Conservation (phyloP, 2,888 invertebrate species). For the Galerucella pusilla region DNA sequence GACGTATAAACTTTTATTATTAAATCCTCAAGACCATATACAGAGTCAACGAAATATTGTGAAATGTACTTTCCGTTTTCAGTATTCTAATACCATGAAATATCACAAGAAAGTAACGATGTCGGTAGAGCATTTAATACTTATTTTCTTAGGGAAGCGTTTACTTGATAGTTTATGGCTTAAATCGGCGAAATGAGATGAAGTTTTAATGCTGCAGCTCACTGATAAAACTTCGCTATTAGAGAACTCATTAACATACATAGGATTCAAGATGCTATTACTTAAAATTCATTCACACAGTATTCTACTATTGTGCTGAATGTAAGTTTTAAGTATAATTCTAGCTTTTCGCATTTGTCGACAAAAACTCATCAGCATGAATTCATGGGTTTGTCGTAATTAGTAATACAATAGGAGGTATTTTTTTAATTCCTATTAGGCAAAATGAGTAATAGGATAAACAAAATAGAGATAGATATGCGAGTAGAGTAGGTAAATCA, state of each 20-base stretch:
- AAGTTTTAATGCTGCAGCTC: constrained; percentile 45
- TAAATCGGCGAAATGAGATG: constrained; percentile 39
- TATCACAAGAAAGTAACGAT: not conserved
- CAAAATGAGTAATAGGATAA: too few species aligned
- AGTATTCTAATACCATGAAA: constrained; percentile 3
- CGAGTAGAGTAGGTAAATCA: too few species aligned
- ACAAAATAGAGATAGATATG: too few species aligned
- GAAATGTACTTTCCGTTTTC: not conserved
- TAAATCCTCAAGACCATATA: too few species aligned
- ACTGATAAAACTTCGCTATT: constrained; percentile 46
- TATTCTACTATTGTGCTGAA: not conserved
- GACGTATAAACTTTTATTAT: too few species aligned
- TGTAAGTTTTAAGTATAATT: constrained; percentile 5
- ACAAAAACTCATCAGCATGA: not conserved
- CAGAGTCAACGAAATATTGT: too few species aligned
- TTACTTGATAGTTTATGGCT: constrained; percentile 35
- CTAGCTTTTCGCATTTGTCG: not conserved
- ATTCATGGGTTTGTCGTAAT: not conserved
- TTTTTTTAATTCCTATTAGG: too few species aligned
- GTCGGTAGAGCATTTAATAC: constrained; percentile 2
- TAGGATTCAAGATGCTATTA: constrained; percentile 19
- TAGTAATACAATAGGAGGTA: not conserved
- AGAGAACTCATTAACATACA: constrained; percentile 44
- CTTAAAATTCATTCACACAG: constrained; percentile 16
- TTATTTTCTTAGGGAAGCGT: constrained; percentile 9